A percentile compares a stretch with the other conserved stretches of the same genome.
Evolutionary conservation across 2,113 vertebrate species (phyloP).

Genomic region (Gallinago jamesoni): DNA sequence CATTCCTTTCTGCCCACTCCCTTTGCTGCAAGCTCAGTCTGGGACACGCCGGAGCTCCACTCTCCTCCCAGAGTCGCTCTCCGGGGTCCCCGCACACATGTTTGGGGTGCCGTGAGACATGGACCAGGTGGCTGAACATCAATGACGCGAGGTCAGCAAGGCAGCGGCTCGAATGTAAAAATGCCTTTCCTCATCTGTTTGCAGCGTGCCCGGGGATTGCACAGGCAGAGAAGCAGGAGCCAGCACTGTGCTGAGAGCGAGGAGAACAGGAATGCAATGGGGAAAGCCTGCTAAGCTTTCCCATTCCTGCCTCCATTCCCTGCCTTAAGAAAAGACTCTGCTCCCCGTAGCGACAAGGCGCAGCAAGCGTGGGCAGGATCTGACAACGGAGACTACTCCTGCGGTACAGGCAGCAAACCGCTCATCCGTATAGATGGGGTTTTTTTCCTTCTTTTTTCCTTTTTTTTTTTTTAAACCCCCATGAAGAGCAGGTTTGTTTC

Average conservation of each 20-base stretch:
- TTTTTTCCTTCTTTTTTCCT: neutral
- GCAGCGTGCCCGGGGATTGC: neutral
- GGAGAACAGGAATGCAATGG: fast-evolving
- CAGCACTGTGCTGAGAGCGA: neutral
- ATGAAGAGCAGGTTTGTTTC: neutral
- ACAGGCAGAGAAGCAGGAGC: neutral
- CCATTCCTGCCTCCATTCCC: neutral
- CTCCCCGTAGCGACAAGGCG: neutral
- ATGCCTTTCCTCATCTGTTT: neutral
- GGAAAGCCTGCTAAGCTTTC: neutral
- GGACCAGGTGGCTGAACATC: neutral
- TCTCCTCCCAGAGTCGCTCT: neutral
- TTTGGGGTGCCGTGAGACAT: neutral
- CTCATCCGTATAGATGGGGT: neutral
- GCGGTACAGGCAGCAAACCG: fast-evolving
- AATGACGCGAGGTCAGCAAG: fast-evolving
- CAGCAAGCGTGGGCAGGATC: neutral
- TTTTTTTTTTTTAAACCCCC: fast-evolving
- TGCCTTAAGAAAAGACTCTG: neutral
- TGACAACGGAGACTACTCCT: neutral
- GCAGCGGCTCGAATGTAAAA: neutral
- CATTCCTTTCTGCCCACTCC: slow-evolving; percentile 69
- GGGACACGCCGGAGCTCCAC: neutral
- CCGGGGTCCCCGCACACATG: neutral
- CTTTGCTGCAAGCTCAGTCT: neutral